These are phyloP conservation scores for Botrylloides violaceus DNA, from an alignment of 23 tunicate species.

Conservation along the genomic window DNA sequence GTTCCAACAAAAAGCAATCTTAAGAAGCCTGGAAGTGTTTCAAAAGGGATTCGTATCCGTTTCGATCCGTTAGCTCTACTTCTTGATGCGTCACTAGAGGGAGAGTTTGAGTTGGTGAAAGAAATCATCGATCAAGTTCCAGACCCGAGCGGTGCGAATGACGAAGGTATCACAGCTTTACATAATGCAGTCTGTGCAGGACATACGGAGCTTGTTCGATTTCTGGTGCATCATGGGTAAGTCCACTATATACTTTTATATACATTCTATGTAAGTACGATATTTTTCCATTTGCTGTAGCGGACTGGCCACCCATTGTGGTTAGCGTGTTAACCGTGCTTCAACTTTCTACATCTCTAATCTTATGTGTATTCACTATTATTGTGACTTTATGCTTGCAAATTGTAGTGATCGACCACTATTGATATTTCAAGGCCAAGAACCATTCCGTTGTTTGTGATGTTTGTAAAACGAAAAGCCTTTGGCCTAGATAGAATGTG, in stretches of 20 bases:
- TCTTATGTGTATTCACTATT: no score
- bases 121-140: constrained; percentile 61
- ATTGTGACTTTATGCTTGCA: no score
- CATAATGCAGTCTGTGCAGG: constrained; percentile 99
- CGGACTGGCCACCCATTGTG: no score
- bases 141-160: constrained; percentile 90
- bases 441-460: no score
- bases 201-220: constrained; percentile 81
- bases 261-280: no score
- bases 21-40: constrained; percentile 17
- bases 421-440: no score
- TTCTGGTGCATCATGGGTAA: constrained; percentile 89
- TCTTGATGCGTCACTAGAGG: constrained; percentile 89
- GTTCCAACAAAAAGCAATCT: constrained; percentile 70
- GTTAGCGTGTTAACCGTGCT: no score
- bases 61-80: constrained; percentile 95
- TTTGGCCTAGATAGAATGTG: no score
- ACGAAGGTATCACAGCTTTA: constrained; percentile 97
- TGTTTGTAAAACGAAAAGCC: no score
- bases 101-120: constrained; percentile 85
- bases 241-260: not conserved
- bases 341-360: no score
- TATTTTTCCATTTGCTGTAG: no score
- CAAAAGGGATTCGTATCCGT: constrained; percentile 17
- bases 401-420: no score